Conservation (phyloP, 1,140 invertebrate species). For the Caenorhabditis elegans region WBcel235 BX284602.5:7097501-7098000, state of each 20-base stretch:
- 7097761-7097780: neutral
- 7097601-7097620: slow-evolving; percentile 54
- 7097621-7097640: neutral
- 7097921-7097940: slow-evolving; percentile 70
- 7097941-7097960: slow-evolving; percentile 68
- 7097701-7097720: neutral
- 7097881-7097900: slow-evolving; percentile 69
- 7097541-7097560: slow-evolving; percentile 81
- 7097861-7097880: slow-evolving; percentile 79
- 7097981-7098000: slow-evolving; percentile 86
- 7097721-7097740: neutral
- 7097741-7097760: neutral
- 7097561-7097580: slow-evolving; percentile 82
- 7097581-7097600: slow-evolving; percentile 69
- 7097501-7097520: slow-evolving; percentile 51
- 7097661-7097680: neutral
- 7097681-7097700: neutral
- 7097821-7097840: slow-evolving; percentile 71
- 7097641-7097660: neutral
- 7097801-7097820: slow-evolving; percentile 30
- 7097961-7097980: slow-evolving; percentile 82
- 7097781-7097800: slow-evolving; percentile 22
- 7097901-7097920: slow-evolving; percentile 75
- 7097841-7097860: slow-evolving; percentile 74
- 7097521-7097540: slow-evolving; percentile 71